Evolutionary conservation across 2,113 vertebrate genomes (phyloP), one percentile per base, ranked within the genome.

Genomic region (Miniopterus natalensis): DNA sequence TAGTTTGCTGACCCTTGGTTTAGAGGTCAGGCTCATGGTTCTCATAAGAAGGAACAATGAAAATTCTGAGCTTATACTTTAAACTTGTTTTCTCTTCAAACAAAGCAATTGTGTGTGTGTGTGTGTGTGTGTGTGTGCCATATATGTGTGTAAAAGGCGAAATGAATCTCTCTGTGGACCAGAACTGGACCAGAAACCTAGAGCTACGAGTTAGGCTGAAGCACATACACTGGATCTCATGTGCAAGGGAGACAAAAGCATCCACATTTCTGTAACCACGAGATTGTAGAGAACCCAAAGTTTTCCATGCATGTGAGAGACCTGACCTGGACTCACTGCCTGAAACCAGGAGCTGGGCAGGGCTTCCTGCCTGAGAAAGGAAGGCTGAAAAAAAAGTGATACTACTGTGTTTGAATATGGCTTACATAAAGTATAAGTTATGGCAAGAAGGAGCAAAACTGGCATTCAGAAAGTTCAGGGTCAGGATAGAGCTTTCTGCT

Each of bases 91-190:
- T 23, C 66, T 90, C 66, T 75, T 23, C 18, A 96, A 90, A 59
- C 9, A 87, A 78, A 79, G 47, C 36, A 73, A n/a, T 17, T 84
- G 27, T 94, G n/a, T 84, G 36, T 68, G 27, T 73, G 84, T n/a
- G 0, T 45, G 36, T 87, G 66, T 27, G 27, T 5, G 6, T 23
- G 6, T 73, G 17, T n/a, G n/a, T 61, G 7, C 6, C 10, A 49
- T 79, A 49, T 61, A 85, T 20, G 73, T 83, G 75, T 83, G 53
- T 49, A 84, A 86, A 95, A 90, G n/a, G 6, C 29, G 79, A 75
- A 40, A 45, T 42, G 80, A 90, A 40, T 84, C 40, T 75, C 27
- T 80, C 66, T 74, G 21, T 92, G 57, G 10, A 77, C 51, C 13
- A 89, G 65, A 84, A 89, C 79, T 49, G 18, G 29, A 89, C 77